Conservation (phyloP, 2,888 invertebrate species). For the Drosophila pseudotalamancana region DNA sequence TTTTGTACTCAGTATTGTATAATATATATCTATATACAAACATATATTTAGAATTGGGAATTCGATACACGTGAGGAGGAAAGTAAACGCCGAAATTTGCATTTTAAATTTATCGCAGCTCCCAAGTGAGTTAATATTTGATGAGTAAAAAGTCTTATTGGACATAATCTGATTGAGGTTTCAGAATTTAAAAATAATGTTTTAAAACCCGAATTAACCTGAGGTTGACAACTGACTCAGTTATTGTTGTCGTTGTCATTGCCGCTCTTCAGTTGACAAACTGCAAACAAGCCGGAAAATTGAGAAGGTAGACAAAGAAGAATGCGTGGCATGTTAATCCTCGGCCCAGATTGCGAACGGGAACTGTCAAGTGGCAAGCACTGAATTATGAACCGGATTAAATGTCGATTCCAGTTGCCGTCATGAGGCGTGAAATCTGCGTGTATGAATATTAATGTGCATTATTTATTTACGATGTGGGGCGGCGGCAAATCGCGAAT, state of each 20-base stretch:
- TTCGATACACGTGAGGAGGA: too few species aligned
- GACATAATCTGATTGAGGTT: background rate
- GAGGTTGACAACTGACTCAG: constrained; percentile 31
- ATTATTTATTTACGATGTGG: constrained; percentile 55
- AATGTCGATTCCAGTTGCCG: constrained; percentile 46
- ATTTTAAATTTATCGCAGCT: too few species aligned
- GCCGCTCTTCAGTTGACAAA: background rate
- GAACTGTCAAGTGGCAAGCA: constrained; percentile 42
- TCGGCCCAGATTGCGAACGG: constrained; percentile 22
- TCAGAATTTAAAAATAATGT: background rate
- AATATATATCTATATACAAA: too few species aligned
- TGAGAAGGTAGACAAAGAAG: background rate
- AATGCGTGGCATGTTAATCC: background rate
- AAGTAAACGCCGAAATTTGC: too few species aligned
- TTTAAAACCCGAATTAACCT: constrained; percentile 8
- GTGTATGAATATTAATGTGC: constrained; percentile 33
- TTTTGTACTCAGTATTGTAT: too few species aligned
- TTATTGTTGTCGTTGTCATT: constrained; percentile 11
- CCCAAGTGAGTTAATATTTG: too few species aligned
- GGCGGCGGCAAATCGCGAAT: constrained; percentile 28
- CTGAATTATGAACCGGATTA: constrained; percentile 54
- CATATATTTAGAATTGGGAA: too few species aligned
- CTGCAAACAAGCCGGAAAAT: constrained; percentile 7
- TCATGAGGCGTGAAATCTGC: background rate
- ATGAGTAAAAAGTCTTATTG: too few species aligned